Base-by-base conservation (phyloP, 2,797 vertebrate genomes). In the Hemibagrus guttatus region DNA sequence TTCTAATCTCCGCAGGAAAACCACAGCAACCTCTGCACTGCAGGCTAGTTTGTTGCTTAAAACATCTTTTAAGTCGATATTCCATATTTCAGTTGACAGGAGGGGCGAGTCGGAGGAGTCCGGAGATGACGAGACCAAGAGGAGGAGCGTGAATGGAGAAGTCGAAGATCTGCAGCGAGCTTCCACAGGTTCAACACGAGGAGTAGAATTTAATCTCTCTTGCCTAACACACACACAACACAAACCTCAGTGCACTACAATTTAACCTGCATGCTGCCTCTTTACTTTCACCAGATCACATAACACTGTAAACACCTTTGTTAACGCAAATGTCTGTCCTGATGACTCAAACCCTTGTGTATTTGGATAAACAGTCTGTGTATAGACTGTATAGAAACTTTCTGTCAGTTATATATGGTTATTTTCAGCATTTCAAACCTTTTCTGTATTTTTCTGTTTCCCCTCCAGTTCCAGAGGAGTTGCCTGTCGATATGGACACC, bases 401-500 rank as follows among this genome's bases (percentile, higher is more conserved):
- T n/a, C 66, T 71, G 68, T 39, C 69, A 11, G 4, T 42, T 71
- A 42, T 71, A 23, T 42, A 5, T 71, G 3, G 5, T 72, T 23
- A 49, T 76, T 31, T 75, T 76, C 23, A 74, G 13, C 23, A 49
- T 23, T 58, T 58, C 31, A 39, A 39, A 3, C 12, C 13, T 3
- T 6, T 64, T 46, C 0, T 21, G 0, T 46, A 61, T 76, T 52
- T 59, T 21, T 28, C 19, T 13, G 26, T 66, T 39, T n/a, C 3
- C 23, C 21, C 31, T 82, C 86, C 91, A 95, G 90, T 90, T 92
- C 98, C 97, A 89, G 96, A 96, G 69, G 98, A 98, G 92, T 97
- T 96, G 28, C 97, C 98, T 14, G 98, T 99, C 92, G 97, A 98
- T 91, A 98, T 99, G 97, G 98, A 99, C 83, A 97, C 98, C 3